A percentile compares a stretch with the other conserved stretches of the same genome.
phyloP scores from a whole-genome alignment of 30 jellyfish, hydroid and myxozoan genomes.

The Hydractinia echinata region DNA sequence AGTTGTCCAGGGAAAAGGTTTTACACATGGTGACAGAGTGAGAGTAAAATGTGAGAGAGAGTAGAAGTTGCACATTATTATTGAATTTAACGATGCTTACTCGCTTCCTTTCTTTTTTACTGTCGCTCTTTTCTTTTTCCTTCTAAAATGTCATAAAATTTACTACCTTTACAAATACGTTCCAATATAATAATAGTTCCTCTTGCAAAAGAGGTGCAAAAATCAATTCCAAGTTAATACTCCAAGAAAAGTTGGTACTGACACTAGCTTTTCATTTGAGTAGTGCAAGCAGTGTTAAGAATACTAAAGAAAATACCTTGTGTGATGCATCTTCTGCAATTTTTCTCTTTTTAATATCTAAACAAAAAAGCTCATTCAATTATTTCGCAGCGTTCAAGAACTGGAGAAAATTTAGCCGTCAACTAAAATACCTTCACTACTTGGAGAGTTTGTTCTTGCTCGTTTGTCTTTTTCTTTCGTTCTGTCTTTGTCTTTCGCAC shows the following conservation, averaged over 20 bases:
- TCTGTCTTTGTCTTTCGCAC: background rate
- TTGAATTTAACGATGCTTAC: background rate
- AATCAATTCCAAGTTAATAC: background rate
- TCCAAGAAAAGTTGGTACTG: background rate
- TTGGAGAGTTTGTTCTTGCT: conserved; percentile 29
- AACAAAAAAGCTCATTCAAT: background rate
- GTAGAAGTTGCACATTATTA: background rate
- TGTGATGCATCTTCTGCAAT: background rate
- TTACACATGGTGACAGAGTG: too few species aligned
- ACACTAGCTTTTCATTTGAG: background rate
- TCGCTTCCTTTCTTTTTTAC: conserved; percentile 28
- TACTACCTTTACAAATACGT: background rate
- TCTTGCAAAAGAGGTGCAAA: background rate
- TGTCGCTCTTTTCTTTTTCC: conserved; percentile 27
- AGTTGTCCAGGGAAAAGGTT: too few species aligned
- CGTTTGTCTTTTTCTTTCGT: conserved; percentile 23
- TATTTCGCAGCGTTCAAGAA: background rate
- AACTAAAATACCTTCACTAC: conserved; percentile 15
- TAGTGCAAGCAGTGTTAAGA: background rate
- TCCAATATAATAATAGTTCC: background rate
- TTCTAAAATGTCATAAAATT: background rate
- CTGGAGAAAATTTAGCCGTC: background rate
- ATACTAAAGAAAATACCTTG: background rate
- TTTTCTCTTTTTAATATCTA: conserved; percentile 30
- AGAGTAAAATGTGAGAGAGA: too few species aligned